Conservation (phyloP, 2,797 vertebrate genomes). For the Enteromius treurensis region DNA sequence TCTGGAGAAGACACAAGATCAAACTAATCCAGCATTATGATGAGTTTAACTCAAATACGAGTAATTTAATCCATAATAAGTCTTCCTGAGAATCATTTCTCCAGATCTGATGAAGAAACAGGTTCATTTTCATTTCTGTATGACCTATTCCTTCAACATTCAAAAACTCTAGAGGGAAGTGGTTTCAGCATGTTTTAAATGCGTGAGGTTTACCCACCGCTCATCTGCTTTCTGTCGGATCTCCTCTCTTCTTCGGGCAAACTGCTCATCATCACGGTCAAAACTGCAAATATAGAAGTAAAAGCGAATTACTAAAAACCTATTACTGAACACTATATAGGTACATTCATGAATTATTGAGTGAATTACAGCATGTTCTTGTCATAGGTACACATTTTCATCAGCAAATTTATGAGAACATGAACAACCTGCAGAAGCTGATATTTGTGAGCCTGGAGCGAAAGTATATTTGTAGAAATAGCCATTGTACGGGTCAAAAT, state of each 20-base stretch:
- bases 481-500: too few relatives aligned
- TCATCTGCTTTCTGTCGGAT: slow-evolving; percentile 72
- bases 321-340: too few relatives aligned
- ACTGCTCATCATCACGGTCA: slow-evolving; percentile 74
- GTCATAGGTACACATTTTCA: background rate
- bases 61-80: background rate
- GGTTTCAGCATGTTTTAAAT: background rate
- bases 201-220: slow-evolving; percentile 65
- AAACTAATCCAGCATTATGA: background rate
- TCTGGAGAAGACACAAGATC: background rate
- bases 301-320: background rate
- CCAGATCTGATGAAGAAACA: too few relatives aligned
- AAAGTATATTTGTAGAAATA: too few relatives aligned
- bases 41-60: background rate
- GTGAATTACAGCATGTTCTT: background rate
- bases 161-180: background rate
- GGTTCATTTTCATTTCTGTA: background rate
- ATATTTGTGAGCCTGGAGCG: too few relatives aligned
- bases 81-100: background rate
- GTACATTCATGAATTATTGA: too few relatives aligned
- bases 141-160: background rate
- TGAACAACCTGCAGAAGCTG: too few relatives aligned
- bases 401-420: too few relatives aligned
- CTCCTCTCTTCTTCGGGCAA: slow-evolving; percentile 72
- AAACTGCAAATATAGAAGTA: slow-evolving; percentile 55